Evolutionary conservation across 2,797 vertebrate genomes (phyloP).

Genomic region (Chelmon rostratus): DNA sequence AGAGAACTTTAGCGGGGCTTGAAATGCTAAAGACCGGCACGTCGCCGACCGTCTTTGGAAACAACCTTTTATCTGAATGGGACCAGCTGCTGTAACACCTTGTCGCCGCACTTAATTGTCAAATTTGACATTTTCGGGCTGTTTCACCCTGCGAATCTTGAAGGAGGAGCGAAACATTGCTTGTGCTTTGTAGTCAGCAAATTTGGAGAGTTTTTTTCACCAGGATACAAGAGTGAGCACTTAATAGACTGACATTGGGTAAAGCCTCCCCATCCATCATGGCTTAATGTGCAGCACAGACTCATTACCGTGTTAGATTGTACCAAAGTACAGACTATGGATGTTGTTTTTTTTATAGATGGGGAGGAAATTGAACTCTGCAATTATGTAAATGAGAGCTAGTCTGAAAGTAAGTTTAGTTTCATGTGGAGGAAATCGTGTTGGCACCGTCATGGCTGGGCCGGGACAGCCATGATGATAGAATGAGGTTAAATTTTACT

Average conservation of each 20-base stretch:
- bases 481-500: neutral
- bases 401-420: slow-evolving; percentile 30
- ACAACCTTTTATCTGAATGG: slow-evolving; percentile 36
- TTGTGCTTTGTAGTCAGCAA: slow-evolving; percentile 19
- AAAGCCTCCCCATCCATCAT: slow-evolving; percentile 54
- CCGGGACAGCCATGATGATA: neutral
- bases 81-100: slow-evolving; percentile 16
- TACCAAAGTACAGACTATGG: slow-evolving; percentile 7
- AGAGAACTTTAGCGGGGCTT: neutral
- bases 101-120: slow-evolving; percentile 17
- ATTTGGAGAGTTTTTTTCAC: neutral
- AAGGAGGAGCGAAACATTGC: slow-evolving; percentile 14
- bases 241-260: slow-evolving; percentile 50
- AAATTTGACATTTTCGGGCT: slow-evolving; percentile 44
- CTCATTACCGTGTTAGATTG: slow-evolving; percentile 52
- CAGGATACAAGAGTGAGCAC: slow-evolving; percentile 35
- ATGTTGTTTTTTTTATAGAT: slow-evolving; percentile 32
- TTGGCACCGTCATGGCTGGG: neutral
- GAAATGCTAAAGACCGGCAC: slow-evolving; percentile 24
- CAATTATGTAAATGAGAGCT: slow-evolving; percentile 62
- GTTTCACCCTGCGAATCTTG: slow-evolving; percentile 20
- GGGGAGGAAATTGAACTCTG: slow-evolving; percentile 41
- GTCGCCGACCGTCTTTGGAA: neutral
- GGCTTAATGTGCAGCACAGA: slow-evolving; percentile 36
- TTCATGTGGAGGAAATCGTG: slow-evolving; percentile 6